Evolutionary conservation across 2,888 invertebrate genomes (phyloP).

Genomic region (Drosophila falleni): DNA sequence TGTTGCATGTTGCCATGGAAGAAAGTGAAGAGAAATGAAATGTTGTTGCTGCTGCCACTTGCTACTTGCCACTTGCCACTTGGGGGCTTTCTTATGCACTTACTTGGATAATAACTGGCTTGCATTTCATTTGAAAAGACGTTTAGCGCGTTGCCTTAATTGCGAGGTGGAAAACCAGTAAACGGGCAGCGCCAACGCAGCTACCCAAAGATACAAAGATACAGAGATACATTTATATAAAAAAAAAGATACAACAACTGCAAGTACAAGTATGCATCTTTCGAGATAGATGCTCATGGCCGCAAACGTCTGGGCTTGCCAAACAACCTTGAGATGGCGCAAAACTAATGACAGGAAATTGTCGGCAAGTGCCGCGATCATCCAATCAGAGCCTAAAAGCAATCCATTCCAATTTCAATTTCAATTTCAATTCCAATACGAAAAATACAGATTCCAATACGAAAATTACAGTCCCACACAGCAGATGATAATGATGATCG

Average conservation of each 20-base stretch:
- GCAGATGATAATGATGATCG: slow-evolving; percentile 34
- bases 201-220: slow-evolving; percentile 11
- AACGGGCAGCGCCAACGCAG: slow-evolving; percentile 47
- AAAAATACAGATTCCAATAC: slow-evolving; percentile 3
- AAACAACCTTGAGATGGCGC: slow-evolving; percentile 75
- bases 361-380: slow-evolving; percentile 68
- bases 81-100: slow-evolving; percentile 59
- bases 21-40: slow-evolving; percentile 77
- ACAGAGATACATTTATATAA: slow-evolving; percentile 1
- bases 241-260: slow-evolving; percentile 15
- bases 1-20: slow-evolving; percentile 54
- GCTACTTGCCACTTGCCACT: slow-evolving; percentile 42
- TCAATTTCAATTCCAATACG: slow-evolving; percentile 9
- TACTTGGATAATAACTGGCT: slow-evolving; percentile 73
- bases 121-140: slow-evolving; percentile 76
- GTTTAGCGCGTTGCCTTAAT: slow-evolving; percentile 71
- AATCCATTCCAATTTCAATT: slow-evolving; percentile 28
- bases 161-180: slow-evolving; percentile 58
- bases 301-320: slow-evolving; percentile 67
- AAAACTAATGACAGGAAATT: slow-evolving; percentile 76
- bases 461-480: slow-evolving; percentile 43
- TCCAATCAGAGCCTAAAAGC: slow-evolving; percentile 21
- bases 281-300: slow-evolving; percentile 39
- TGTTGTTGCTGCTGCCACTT: slow-evolving; percentile 39
- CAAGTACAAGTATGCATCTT: slow-evolving; percentile 14